A percentile compares a stretch with the other conserved stretches of the same genome.
Conservation (phyloP, 2,888 invertebrate genomes). For the Chloroclysta siterata region DNA sequence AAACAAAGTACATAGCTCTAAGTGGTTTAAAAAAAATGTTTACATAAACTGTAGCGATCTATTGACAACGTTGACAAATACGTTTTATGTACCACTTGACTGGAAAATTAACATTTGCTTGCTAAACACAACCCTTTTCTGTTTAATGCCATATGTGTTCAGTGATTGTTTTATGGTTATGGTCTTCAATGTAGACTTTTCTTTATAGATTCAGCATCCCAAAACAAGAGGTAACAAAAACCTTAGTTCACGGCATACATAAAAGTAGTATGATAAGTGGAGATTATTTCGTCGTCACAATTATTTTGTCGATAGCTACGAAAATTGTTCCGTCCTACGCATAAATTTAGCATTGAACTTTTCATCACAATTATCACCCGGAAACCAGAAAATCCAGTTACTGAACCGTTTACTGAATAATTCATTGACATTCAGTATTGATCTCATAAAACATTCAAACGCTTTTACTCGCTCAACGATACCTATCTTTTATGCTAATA, state of each 20-base stretch:
- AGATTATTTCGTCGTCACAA: no score
- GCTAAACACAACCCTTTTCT: constrained; percentile 50
- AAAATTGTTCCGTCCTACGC: no score
- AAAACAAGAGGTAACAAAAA: no score
- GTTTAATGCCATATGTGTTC: constrained; percentile 44
- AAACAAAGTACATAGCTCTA: neutral
- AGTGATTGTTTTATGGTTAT: neutral
- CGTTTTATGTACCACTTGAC: constrained; percentile 47
- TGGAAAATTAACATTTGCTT: constrained; percentile 59
- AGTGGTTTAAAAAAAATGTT: constrained; percentile 8
- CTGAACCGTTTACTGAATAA: constrained; percentile 24
- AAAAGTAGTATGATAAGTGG: no score
- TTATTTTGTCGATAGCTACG: no score
- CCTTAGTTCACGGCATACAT: no score
- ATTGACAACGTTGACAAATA: constrained; percentile 36
- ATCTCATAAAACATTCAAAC: constrained; percentile 24
- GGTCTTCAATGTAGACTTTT: no score
- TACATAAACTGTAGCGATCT: constrained; percentile 3
- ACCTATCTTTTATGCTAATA: constrained; percentile 36
- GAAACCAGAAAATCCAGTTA: constrained; percentile 23
- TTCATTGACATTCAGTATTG: constrained; percentile 30
- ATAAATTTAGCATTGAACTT: constrained; percentile 12
- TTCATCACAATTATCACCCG: constrained; percentile 10
- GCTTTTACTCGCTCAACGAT: constrained; percentile 17
- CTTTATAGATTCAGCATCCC: neutral